Conservation (phyloP, 2,797 vertebrate genomes). For the Eupleurogrammus muticus region DNA sequence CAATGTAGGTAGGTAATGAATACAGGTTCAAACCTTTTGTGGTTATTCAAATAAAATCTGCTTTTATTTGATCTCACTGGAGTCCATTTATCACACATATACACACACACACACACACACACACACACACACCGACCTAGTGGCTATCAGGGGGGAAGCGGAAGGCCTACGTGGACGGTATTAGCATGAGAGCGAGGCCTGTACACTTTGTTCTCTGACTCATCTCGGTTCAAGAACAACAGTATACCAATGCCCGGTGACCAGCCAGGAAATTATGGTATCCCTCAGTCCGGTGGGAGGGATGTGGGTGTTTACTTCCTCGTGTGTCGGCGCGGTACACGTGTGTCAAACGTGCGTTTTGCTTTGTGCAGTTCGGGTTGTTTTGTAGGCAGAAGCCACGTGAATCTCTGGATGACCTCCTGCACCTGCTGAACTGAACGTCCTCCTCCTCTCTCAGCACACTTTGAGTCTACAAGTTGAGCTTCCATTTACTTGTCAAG, state of each 20-base stretch:
- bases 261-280: slow-evolving; percentile 65
- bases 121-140: slow-evolving; percentile 10
- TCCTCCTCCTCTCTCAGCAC: slow-evolving; percentile 18
- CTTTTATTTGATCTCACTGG: slow-evolving; percentile 64
- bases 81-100: slow-evolving; percentile 47
- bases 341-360: slow-evolving; percentile 55
- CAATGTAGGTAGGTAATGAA: slow-evolving; percentile 30
- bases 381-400: slow-evolving; percentile 27
- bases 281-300: slow-evolving; percentile 48
- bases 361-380: slow-evolving; percentile 54
- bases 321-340: slow-evolving; percentile 18
- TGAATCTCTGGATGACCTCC: slow-evolving; percentile 59
- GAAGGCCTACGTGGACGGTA: slow-evolving; percentile 33
- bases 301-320: slow-evolving; percentile 51
- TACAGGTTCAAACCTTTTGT: slow-evolving; percentile 31
- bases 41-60: slow-evolving; percentile 55
- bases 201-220: slow-evolving; percentile 52
- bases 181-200: slow-evolving; percentile 50
- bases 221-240: slow-evolving; percentile 74
- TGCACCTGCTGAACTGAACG: slow-evolving; percentile 51
- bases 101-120: slow-evolving; percentile 7
- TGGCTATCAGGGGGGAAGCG: slow-evolving; percentile 32
- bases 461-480: background rate
- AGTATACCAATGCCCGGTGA: slow-evolving; percentile 41
- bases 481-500: no score